Evolutionary conservation across 1,140 invertebrate genomes (phyloP).

Genomic region (Choristoneura fumiferana): DNA sequence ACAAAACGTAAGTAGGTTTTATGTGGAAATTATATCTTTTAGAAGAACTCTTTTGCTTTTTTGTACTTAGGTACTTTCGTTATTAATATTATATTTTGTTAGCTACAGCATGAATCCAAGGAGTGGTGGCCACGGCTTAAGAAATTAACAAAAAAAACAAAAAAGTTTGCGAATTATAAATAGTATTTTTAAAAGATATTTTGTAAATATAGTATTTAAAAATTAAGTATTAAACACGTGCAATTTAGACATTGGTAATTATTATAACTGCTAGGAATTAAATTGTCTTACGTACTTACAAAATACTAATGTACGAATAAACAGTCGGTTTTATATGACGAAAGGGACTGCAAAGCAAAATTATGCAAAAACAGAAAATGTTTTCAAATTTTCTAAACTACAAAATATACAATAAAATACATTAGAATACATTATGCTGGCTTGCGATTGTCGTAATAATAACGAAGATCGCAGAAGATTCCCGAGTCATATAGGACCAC

Average conservation of each 20-base stretch:
- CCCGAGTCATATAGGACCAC: neutral
- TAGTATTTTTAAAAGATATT: constrained; percentile 74
- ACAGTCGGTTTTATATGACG: neutral
- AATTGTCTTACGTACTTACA: constrained; percentile 42
- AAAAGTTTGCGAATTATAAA: constrained; percentile 62
- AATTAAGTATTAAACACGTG: constrained; percentile 57
- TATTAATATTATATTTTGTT: too few relatives aligned
- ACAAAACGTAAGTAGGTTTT: too few relatives aligned
- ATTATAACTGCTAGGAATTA: constrained; percentile 59
- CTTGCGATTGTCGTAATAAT: too few relatives aligned
- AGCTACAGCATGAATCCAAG: constrained; percentile 35
- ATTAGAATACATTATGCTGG: too few relatives aligned
- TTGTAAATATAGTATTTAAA: constrained; percentile 69
- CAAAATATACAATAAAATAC: too few relatives aligned
- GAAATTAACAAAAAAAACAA: constrained; percentile 35
- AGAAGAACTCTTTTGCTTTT: too few relatives aligned
- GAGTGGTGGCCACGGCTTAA: constrained; percentile 30
- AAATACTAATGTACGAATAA: constrained; percentile 29
- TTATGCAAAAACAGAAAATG: too few relatives aligned
- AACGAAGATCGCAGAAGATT: too few relatives aligned
- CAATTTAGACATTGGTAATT: constrained; percentile 66
- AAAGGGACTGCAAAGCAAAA: neutral
- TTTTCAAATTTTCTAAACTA: too few relatives aligned
- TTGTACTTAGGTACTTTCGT: too few relatives aligned
- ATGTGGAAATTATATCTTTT: too few relatives aligned